phyloP scores from a whole-genome alignment of 2,888 invertebrate genomes.

The Nezara viridula region DNA sequence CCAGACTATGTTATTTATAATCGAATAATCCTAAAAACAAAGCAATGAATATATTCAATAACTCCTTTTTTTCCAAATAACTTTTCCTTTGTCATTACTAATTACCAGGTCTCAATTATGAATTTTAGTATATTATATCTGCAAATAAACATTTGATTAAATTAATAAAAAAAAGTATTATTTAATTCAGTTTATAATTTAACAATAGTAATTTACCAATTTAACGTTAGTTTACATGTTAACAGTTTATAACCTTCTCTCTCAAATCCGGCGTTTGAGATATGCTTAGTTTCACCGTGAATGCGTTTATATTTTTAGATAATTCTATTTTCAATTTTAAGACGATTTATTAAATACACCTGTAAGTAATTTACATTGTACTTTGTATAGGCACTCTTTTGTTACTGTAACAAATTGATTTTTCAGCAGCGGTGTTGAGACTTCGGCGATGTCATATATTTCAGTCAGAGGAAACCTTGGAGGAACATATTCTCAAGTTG shows the following conservation, averaged over 20 bases:
- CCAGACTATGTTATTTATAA: too few relatives aligned
- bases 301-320: background rate
- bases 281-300: background rate
- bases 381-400: background rate
- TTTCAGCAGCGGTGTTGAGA: constrained; percentile 15
- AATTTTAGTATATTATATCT: background rate
- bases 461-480: constrained; percentile 66
- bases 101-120: background rate
- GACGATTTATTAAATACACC: constrained; percentile 3
- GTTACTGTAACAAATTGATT: constrained; percentile 6
- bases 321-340: background rate
- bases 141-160: background rate
- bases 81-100: too few relatives aligned
- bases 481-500: constrained; percentile 66
- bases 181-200: background rate
- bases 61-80: too few relatives aligned
- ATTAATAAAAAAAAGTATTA: background rate
- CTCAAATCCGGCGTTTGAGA: background rate
- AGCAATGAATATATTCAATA: too few relatives aligned
- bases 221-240: background rate
- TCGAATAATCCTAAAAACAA: too few relatives aligned
- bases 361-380: background rate
- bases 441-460: constrained; percentile 65
- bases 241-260: background rate
- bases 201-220: background rate